Conservation (phyloP, 2,888 invertebrate species). For the Cyclophora punctaria region DNA sequence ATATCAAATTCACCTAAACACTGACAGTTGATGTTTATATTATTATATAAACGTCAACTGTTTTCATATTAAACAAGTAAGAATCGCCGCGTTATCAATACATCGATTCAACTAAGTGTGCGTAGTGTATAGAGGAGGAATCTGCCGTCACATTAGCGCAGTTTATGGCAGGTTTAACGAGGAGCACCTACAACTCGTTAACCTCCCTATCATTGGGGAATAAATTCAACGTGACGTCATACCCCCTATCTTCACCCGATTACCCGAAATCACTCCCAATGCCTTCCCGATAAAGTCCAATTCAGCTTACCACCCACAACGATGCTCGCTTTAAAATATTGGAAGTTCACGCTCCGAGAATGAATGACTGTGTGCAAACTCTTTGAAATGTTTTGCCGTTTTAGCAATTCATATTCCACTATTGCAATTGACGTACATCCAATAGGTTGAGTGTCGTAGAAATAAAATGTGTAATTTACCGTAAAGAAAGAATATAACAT, state of each 20-base stretch:
- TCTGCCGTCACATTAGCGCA: conserved; percentile 49
- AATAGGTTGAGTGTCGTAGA: conserved; percentile 22
- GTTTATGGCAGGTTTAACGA: conserved; percentile 52
- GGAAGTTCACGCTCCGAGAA: conserved; percentile 26
- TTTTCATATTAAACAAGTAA: too few relatives aligned
- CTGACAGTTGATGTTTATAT: too few relatives aligned
- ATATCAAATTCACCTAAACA: too few relatives aligned
- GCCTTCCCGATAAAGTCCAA: conserved; percentile 23
- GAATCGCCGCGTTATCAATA: conserved; percentile 4
- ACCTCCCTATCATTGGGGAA: conserved; percentile 49
- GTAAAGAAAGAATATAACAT: conserved; percentile 35
- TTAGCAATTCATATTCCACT: conserved; percentile 27
- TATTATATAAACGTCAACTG: too few relatives aligned
- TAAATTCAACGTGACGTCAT: conserved; percentile 45
- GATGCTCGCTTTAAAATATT: conserved; percentile 34
- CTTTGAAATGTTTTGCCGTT: conserved; percentile 32
- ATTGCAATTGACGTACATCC: conserved; percentile 20
- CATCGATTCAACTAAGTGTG: conserved; percentile 6
- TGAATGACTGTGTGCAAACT: conserved; percentile 38
- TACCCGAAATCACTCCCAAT: conserved; percentile 30
- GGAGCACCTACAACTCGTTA: conserved; percentile 54
- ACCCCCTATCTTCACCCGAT: conserved; percentile 28
- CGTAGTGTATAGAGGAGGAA: conserved; percentile 31
- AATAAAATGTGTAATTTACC: conserved; percentile 19
- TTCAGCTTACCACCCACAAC: conserved; percentile 14